Conservation (phyloP, 2,888 invertebrate species). For the Carcina quercana region DNA sequence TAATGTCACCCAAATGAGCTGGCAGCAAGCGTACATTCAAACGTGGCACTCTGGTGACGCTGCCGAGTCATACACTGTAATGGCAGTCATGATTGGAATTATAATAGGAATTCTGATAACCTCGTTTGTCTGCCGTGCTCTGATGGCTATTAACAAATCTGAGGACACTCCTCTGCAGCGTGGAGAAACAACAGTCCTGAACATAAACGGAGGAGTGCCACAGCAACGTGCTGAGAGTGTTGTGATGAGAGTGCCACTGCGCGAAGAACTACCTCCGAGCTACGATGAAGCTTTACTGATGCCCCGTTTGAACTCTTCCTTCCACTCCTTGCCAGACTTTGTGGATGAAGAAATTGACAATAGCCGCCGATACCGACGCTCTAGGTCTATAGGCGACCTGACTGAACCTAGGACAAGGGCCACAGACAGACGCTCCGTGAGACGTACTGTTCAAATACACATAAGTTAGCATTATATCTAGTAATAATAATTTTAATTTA, state of each 20-base stretch:
- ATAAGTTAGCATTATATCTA: too few species aligned
- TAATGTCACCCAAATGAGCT: conserved; percentile 77
- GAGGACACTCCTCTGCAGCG: conserved; percentile 36
- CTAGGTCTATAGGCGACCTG: conserved; percentile 64
- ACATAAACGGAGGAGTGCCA: conserved; percentile 34
- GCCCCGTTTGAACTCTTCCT: conserved; percentile 79
- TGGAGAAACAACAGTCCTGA: conserved; percentile 56
- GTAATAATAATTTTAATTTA: too few species aligned
- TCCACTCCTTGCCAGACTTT: conserved; percentile 71
- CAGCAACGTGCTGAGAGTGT: conserved; percentile 43
- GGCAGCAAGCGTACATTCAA: conserved; percentile 80
- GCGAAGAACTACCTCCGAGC: conserved; percentile 74
- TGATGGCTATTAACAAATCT: conserved; percentile 55
- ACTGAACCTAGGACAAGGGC: conserved; percentile 46
- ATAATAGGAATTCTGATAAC: conserved; percentile 72
- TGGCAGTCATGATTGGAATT: conserved; percentile 68
- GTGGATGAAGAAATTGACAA: conserved; percentile 45
- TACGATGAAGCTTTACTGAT: conserved; percentile 85
- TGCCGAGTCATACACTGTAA: conserved; percentile 66
- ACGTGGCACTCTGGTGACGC: conserved; percentile 72
- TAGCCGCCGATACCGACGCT: conserved; percentile 41
- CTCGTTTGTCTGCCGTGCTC: conserved; percentile 70
- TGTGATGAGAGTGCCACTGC: conserved; percentile 45
- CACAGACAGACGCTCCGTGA: conserved; percentile 51
- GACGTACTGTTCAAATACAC: conserved; percentile 51